These are phyloP conservation scores for Pipistrellus nathusii DNA, from an alignment of 2,797 vertebrate genomes.

Conservation along the genomic window DNA sequence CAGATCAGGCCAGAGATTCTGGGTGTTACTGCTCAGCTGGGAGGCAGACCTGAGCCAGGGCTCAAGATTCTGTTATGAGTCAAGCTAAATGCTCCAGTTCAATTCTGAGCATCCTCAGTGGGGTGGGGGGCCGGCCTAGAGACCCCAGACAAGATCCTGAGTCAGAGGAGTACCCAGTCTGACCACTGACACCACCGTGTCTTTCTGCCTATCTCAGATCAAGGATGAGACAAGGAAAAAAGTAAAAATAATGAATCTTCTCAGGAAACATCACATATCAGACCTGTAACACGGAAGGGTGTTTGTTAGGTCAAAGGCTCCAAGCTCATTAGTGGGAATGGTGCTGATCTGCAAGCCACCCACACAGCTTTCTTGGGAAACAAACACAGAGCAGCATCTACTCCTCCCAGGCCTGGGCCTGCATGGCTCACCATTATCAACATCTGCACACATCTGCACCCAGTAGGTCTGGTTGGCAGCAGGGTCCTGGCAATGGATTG, in stretches of 20 bases:
- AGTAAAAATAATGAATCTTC: constrained; percentile 62
- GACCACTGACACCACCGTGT: neutral
- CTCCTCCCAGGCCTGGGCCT: neutral
- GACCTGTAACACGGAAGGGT: constrained; percentile 57
- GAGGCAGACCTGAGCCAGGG: neutral
- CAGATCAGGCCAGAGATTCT: constrained; percentile 26
- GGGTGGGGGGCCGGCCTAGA: neutral
- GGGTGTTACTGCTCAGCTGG: neutral
- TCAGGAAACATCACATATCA: constrained; percentile 61
- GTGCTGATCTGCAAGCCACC: constrained; percentile 52
- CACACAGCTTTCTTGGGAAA: constrained; percentile 55
- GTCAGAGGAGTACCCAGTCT: neutral
- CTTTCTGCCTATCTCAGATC: neutral
- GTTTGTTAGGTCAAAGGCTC: constrained; percentile 68
- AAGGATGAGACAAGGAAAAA: constrained; percentile 40
- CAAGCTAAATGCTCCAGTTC: neutral
- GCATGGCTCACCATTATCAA: neutral
- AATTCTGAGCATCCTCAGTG: neutral
- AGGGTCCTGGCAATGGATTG: neutral
- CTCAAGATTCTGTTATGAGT: neutral
- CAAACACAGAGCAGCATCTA: neutral
- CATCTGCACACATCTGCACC: neutral
- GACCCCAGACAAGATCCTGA: neutral
- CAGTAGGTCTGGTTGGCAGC: neutral
- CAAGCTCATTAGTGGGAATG: constrained; percentile 71